These are phyloP conservation scores for Montipora sp. DNA, from an alignment of 64 coral and sea anemone species.

Conservation along the genomic window DNA sequence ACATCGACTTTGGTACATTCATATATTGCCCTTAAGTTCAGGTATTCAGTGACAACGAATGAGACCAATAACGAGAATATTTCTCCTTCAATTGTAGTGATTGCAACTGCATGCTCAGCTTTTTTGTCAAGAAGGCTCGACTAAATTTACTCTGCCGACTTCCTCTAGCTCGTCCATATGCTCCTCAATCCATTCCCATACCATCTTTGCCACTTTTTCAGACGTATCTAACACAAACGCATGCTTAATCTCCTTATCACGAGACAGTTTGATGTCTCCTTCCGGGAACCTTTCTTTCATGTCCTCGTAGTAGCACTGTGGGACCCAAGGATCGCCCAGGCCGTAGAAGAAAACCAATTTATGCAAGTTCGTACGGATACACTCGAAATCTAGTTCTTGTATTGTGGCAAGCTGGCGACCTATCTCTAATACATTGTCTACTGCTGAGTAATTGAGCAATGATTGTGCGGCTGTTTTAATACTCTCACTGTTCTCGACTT, in stretches of 20 bases:
- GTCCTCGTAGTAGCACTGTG: slow-evolving; percentile 75
- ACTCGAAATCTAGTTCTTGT: slow-evolving; percentile 66
- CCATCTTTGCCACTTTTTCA: slow-evolving; percentile 82
- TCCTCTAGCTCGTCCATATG: not conserved
- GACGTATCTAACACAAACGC: slow-evolving; percentile 90
- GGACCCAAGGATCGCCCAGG: slow-evolving; percentile 87
- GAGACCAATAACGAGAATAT: too few relatives aligned
- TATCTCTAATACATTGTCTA: slow-evolving; percentile 81
- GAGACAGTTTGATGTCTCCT: slow-evolving; percentile 73
- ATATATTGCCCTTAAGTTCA: too few relatives aligned
- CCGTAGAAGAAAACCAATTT: slow-evolving; percentile 96
- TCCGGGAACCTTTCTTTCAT: slow-evolving; percentile 81
- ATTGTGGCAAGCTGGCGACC: slow-evolving; percentile 79
- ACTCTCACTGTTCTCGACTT: slow-evolving; percentile 49
- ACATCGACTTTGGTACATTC: too few relatives aligned
- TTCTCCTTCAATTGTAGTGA: too few relatives aligned
- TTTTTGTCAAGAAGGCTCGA: not conserved
- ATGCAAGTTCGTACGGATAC: slow-evolving; percentile 69
- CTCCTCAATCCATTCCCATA: slow-evolving; percentile 83
- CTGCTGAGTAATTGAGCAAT: slow-evolving; percentile 66
- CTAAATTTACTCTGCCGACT: not conserved
- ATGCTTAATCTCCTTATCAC: slow-evolving; percentile 82
- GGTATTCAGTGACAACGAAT: too few relatives aligned
- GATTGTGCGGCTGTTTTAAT: slow-evolving; percentile 63
- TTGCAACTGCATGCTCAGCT: not conserved